These are phyloP conservation scores for Lycaon pictus DNA, from an alignment of 2,113 vertebrate genomes.

Conservation along the genomic window DNA sequence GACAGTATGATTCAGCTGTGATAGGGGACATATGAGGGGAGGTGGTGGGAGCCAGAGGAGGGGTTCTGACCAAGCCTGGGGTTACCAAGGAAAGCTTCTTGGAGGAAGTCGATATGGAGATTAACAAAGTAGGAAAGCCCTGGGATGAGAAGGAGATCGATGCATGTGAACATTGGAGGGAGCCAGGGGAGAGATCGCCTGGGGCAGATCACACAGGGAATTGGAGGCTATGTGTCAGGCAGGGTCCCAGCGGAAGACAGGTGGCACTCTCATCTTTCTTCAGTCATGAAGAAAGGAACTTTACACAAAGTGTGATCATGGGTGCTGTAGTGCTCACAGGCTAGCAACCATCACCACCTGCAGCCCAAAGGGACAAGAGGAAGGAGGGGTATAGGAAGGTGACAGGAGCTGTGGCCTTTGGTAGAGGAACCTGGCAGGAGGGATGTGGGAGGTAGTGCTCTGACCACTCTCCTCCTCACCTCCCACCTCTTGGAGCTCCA, in stretches of 20 bases:
- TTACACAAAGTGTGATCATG: not conserved
- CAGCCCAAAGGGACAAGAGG: not conserved
- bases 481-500: not conserved
- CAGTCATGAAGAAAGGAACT: not conserved
- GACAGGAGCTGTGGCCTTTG: not conserved
- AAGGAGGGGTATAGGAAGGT: rapidly evolving
- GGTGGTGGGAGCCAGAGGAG: not conserved
- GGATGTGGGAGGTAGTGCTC: rapidly evolving
- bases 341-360: not conserved
- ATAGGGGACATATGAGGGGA: not conserved
- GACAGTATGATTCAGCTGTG: not conserved
- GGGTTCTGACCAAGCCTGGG: not conserved
- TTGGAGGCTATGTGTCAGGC: no score
- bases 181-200: not conserved
- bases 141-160: not conserved
- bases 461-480: rapidly evolving
- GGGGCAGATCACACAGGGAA: no score
- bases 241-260: not conserved
- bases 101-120: not conserved
- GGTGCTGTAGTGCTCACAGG: not conserved
- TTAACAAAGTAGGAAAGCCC: not conserved
- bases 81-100: not conserved
- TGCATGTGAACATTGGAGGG: not conserved
- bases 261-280: not conserved
- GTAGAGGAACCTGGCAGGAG: not conserved